phyloP scores from a whole-genome alignment of 1,140 invertebrate species.

The Sesamia nonagrioides region DNA sequence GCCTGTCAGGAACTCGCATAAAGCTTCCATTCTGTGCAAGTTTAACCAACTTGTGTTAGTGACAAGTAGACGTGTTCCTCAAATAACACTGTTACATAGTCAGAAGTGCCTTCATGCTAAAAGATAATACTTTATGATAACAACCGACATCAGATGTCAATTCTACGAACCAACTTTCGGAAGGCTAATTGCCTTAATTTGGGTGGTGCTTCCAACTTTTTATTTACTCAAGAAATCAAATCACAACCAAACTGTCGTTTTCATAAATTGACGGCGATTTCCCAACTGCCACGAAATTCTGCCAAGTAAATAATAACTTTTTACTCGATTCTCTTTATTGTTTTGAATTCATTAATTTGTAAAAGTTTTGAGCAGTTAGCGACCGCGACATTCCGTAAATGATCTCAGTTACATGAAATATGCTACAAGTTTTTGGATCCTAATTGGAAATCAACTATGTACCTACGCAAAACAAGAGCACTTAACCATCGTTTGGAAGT shows the following conservation, averaged over 20 bases:
- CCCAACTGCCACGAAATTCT: conserved; percentile 25
- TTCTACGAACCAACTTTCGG: conserved; percentile 12
- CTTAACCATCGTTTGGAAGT: conserved; percentile 44
- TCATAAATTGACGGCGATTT: conserved; percentile 40
- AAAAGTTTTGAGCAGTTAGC: conserved; percentile 57
- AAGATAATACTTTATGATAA: neutral
- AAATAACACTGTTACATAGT: neutral
- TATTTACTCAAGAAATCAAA: conserved; percentile 47
- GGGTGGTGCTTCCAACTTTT: conserved; percentile 27
- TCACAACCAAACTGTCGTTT: conserved; percentile 48
- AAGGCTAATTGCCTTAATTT: conserved; percentile 40
- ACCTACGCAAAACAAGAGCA: conserved; percentile 49
- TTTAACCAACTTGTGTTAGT: conserved; percentile 54
- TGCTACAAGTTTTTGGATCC: conserved; percentile 67
- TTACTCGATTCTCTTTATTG: conserved; percentile 58
- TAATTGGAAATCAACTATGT: conserved; percentile 76
- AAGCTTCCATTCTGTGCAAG: conserved; percentile 54
- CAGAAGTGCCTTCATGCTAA: neutral
- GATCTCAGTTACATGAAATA: conserved; percentile 68
- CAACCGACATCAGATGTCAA: conserved; percentile 2
- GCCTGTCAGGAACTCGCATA: conserved; percentile 60
- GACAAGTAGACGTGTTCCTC: conserved; percentile 48
- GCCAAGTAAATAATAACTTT: conserved; percentile 55
- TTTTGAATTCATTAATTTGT: conserved; percentile 61
- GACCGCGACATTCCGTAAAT: conserved; percentile 63